Conservation (phyloP, 2,888 invertebrate species). For the Aphodius granarius region DNA sequence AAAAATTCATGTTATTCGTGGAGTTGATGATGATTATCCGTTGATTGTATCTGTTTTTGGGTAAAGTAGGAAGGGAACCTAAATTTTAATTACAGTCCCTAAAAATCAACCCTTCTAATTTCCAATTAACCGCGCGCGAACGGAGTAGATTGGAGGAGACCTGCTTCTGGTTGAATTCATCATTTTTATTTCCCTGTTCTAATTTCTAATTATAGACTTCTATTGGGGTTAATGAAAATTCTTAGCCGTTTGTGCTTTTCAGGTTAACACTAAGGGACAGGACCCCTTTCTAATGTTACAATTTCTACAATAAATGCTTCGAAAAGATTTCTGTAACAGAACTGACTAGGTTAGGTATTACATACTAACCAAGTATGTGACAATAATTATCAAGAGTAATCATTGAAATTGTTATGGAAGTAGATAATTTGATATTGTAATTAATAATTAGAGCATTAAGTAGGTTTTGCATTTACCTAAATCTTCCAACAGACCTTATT, state of each 20-base stretch:
- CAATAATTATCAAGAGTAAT: not conserved
- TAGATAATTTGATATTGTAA: not conserved
- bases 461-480: not conserved
- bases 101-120: constrained; percentile 23
- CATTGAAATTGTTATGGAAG: too few species aligned
- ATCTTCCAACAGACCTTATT: not conserved
- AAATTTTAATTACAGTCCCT: constrained; percentile 21
- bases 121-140: constrained; percentile 9
- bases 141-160: constrained; percentile 3
- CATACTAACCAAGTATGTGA: not conserved
- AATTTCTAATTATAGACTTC: constrained; percentile 18
- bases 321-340: not conserved
- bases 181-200: not conserved
- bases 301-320: not conserved
- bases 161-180: not conserved
- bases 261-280: not conserved
- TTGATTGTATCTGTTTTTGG: not conserved
- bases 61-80: not conserved
- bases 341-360: too few species aligned
- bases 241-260: not conserved
- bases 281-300: not conserved
- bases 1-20: not conserved
- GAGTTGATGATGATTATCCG: not conserved
- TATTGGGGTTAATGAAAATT: not conserved
- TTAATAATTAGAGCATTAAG: not conserved